Evolutionary conservation across 2,113 vertebrate species (phyloP).

Genomic region (Tyto alba): DNA sequence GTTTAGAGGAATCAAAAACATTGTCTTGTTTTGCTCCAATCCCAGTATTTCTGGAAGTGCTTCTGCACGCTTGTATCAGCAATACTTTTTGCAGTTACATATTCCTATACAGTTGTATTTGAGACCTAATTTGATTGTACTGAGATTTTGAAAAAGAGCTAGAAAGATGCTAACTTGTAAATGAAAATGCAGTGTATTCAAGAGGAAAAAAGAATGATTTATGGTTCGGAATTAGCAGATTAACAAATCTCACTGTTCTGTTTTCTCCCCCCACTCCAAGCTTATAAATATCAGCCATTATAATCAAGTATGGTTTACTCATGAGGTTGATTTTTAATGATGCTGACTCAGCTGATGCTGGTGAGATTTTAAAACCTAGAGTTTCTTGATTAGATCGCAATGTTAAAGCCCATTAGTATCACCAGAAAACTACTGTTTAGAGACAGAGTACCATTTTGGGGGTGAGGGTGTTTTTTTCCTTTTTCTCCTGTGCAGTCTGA

Average conservation of each 20-base stretch:
- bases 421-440: not conserved
- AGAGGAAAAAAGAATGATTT: constrained; percentile 5
- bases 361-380: constrained; percentile 24
- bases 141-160: not conserved
- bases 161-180: constrained; percentile 30
- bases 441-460: not conserved
- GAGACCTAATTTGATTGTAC: not conserved
- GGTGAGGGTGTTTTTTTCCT: not conserved
- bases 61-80: not conserved
- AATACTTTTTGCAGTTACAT: not conserved
- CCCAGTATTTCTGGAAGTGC: rapidly evolving
- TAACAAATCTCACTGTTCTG: not conserved
- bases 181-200: not conserved
- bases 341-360: constrained; percentile 56
- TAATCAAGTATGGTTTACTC: constrained; percentile 39
- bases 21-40: not conserved
- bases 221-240: not conserved
- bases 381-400: constrained; percentile 47
- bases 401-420: not conserved
- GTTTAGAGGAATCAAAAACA: not conserved
- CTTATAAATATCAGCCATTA: constrained; percentile 37
- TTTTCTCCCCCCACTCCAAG: not conserved
- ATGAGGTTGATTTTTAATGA: constrained; percentile 24
- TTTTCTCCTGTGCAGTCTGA: not conserved
- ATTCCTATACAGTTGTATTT: not conserved